Evolutionary conservation across 2,888 invertebrate genomes (phyloP), one percentile per base, ranked within the genome.

Genomic region (Calameuta filiformis): DNA sequence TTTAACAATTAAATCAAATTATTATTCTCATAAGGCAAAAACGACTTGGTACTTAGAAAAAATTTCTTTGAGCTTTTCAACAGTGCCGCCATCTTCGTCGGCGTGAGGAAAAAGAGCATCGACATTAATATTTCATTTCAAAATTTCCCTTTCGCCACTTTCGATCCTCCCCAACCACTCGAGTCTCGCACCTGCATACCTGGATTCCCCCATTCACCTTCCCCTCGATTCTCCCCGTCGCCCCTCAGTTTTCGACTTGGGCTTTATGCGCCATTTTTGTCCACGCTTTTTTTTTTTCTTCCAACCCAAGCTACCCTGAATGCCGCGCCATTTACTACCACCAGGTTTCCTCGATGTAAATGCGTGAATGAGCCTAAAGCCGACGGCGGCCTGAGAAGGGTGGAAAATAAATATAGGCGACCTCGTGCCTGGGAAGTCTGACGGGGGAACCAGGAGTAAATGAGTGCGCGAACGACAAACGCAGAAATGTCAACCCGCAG

Each of bases 1-100:
- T 76, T 76, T 74, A 73, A 77, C 77, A 82, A 82, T 82, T 79
- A 75, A 73, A 78, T 76, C 75, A 80, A 77, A 79, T 81, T 79
- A 79, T 76, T 75, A 77, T 74, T 56, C 69, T 69, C 40, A n/a
- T 23, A 33, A 71, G 23, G 11, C 71, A 71, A 40, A 23, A 15
- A 1, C 0, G 40, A 56, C 40, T 56, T 1, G 6, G 40, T 9
- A 56, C 40, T 23, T 15, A 0, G 0, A 1, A 15, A 2, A 23
- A 56, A 23, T 56, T 56, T 56, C 23, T 2, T 23, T 23, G 23
- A 9, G 23, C 15, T 1, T 56, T 2, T 1, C 0, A 56, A 0
- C 15, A 23, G 40, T 15, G 9, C 9, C 40, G 9, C 40, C 11
- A 23, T 73, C 73, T 78, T 76, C 69, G n/a, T 35, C 33, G 12